Evolutionary conservation across 1,140 invertebrate genomes (phyloP).

Genomic region (Cepaea nemoralis): DNA sequence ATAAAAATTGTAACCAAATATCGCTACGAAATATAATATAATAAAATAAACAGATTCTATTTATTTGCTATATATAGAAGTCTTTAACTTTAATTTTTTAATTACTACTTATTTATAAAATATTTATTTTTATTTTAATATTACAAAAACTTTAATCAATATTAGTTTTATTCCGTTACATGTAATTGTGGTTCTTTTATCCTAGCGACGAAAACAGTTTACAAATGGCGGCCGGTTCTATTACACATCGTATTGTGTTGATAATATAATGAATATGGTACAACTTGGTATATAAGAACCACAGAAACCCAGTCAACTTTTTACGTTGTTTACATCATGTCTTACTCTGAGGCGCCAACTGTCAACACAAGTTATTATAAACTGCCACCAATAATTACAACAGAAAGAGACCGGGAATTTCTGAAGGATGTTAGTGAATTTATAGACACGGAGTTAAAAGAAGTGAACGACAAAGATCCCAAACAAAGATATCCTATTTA

Average conservation of each 20-base stretch:
- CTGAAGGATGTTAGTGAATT: conserved; percentile 61
- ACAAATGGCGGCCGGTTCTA: conserved; percentile 37
- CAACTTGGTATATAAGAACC: too few species aligned
- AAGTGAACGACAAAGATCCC: conserved; percentile 59
- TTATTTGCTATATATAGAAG: not conserved
- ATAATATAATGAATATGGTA: not conserved
- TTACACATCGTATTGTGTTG: too few species aligned
- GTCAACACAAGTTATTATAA: conserved; percentile 51
- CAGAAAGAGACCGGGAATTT: conserved; percentile 64
- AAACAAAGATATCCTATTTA: conserved; percentile 68
- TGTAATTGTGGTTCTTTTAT: not conserved
- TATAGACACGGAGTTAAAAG: conserved; percentile 63
- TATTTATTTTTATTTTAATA: not conserved
- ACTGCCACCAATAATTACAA: conserved; percentile 68
- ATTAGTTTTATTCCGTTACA: not conserved
- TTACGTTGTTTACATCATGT: conserved; percentile 24
- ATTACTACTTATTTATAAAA: not conserved
- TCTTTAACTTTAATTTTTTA: not conserved
- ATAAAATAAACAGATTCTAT: not conserved
- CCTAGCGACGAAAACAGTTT: conserved; percentile 36
- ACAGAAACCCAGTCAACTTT: too few species aligned
- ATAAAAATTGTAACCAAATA: conserved; percentile 3
- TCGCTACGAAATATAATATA: not conserved
- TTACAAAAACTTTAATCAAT: not conserved
- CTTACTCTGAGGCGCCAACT: conserved; percentile 49